Base-by-base conservation (phyloP, 1,140 invertebrate genomes). In the Monochamus saltuarius region DNA sequence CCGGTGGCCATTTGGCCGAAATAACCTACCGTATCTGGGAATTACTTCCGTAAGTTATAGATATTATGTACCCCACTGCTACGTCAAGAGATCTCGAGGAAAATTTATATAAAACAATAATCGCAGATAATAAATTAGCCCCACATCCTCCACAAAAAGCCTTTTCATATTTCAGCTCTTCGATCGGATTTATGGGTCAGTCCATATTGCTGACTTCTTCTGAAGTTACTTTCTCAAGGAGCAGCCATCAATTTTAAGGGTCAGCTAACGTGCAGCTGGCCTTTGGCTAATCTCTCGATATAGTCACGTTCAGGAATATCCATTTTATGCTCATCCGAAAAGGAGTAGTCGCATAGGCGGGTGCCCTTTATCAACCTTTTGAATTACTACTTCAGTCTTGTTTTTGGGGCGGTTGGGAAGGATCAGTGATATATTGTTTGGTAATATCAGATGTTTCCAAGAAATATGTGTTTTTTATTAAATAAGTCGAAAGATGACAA, bases 201-300 rank as follows among this genome's bases (percentile, higher is more conserved):
- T 39, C 51, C 51, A 53, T 53, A 53, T 53, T 53, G 36, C 38
- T 53, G 51, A 53, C 51, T 53, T 53, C 51, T 42, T 53, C 16
- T 39, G 40, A 51, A 51, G 49, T 51, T 51, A 37, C 13, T 19
- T 11, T 47, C 17, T 19, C 45, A 47, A 47, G 51, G 16, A 53
- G 19, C 29, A 39, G 40, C 51, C 51, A 53, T 53, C 51, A 53
- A 53, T 53, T 53, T 53, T 16, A 53, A 53, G 51, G 51, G 51
- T 53, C 51, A 53, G 51, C 37, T 36, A 36, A 39, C 38, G 22
- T 53, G 51, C 51, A 53, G n/a, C 51, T 38, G 51, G 51, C 11
- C 51, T 19, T 39, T 14, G 14, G 51, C 17, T 53, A 53, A 53
- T 53, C 51, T 34, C 36, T 36, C 51, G 38, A 38, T 14, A 22